These are phyloP conservation scores for Polyodon spathula DNA, from an alignment of 2,113 vertebrate species.

Conservation along the genomic window DNA sequence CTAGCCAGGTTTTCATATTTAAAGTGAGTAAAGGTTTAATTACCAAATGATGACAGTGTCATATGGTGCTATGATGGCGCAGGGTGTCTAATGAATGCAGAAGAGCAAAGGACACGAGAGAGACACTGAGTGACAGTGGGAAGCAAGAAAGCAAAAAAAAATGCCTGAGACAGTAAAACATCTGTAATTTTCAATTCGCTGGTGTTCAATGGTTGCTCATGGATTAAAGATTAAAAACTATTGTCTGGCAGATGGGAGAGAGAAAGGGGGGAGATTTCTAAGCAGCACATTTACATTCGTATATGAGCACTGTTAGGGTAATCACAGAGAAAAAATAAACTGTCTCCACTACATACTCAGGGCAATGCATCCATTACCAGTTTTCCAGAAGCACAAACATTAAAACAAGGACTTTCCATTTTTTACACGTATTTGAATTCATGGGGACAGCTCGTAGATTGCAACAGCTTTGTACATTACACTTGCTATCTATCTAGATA, in stretches of 20 bases:
- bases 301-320: conserved; percentile 72
- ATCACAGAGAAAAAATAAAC: conserved; percentile 52
- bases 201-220: conserved; percentile 98
- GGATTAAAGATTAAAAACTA: conserved; percentile 99
- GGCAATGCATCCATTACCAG: conserved; percentile 43
- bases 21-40: conserved; percentile 93
- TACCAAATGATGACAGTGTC: conserved; percentile 95
- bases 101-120: conserved; percentile 63
- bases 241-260: conserved; percentile 95
- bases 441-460: conserved; percentile 44
- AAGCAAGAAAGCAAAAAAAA: conserved; percentile 69
- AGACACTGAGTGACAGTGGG: conserved; percentile 80
- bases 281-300: conserved; percentile 75
- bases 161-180: conserved; percentile 91
- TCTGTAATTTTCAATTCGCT: conserved; percentile 97
- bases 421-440: conserved; percentile 17
- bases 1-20: conserved; percentile 84
- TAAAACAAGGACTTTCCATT: conserved; percentile 31
- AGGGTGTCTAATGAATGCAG: conserved; percentile 76
- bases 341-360: conserved; percentile 44
- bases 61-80: conserved; percentile 85
- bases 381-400: conserved; percentile 45
- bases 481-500: conserved; percentile 49
- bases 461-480: conserved; percentile 41
- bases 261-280: conserved; percentile 56